These are phyloP conservation scores for Protophormia terraenovae DNA, from an alignment of 2,888 invertebrate species.

Conservation along the genomic window DNA sequence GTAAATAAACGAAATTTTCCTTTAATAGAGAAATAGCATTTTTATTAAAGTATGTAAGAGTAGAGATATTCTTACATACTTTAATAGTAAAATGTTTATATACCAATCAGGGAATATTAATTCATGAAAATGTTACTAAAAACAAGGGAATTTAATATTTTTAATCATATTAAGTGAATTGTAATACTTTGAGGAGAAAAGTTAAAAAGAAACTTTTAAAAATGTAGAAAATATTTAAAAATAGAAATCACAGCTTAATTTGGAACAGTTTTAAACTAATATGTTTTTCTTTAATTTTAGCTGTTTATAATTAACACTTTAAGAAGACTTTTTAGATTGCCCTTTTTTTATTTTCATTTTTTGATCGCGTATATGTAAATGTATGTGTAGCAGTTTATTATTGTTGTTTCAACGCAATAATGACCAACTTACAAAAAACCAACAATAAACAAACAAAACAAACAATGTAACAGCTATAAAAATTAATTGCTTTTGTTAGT, in stretches of 20 bases:
- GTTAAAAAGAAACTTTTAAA: too few relatives aligned
- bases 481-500: slow-evolving; percentile 61
- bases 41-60: neutral
- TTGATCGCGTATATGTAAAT: neutral
- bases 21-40: neutral
- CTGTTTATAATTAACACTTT: neutral
- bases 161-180: neutral
- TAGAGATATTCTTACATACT: neutral
- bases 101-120: neutral
- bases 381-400: neutral
- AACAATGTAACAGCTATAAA: slow-evolving; percentile 46
- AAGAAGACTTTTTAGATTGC: neutral
- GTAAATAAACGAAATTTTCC: neutral
- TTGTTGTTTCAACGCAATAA: slow-evolving; percentile 27
- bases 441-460: slow-evolving; percentile 45
- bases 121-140: slow-evolving; percentile 4
- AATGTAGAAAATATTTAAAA: too few relatives aligned
- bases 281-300: too few relatives aligned
- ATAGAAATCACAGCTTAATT: too few relatives aligned
- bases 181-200: neutral
- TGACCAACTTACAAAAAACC: slow-evolving; percentile 27
- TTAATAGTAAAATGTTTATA: neutral
- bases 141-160: slow-evolving; percentile 10
- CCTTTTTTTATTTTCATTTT: neutral
- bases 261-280: too few relatives aligned